These are phyloP conservation scores for Rana temporaria DNA, from an alignment of 2,113 vertebrate genomes.

Conservation along the genomic window DNA sequence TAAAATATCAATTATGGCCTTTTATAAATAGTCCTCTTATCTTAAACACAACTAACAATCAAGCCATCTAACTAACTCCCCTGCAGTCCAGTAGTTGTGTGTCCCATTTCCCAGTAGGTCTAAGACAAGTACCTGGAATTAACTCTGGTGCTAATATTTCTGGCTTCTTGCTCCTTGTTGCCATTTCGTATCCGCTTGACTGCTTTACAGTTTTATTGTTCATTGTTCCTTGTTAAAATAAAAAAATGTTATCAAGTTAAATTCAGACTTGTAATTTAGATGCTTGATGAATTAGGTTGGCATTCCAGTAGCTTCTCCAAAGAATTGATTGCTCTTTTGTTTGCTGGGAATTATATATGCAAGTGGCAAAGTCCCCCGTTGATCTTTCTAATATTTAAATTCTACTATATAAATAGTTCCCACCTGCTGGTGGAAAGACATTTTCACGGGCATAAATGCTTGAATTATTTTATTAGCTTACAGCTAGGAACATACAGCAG, in stretches of 20 bases:
- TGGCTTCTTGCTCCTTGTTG: neutral
- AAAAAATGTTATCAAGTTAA: slow-evolving; percentile 37
- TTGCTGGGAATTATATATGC: slow-evolving; percentile 46
- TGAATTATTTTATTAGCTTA: slow-evolving; percentile 30
- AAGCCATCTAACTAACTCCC: too few relatives aligned
- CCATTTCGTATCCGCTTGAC: slow-evolving; percentile 19
- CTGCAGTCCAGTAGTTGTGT: neutral
- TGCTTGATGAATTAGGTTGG: slow-evolving; percentile 33
- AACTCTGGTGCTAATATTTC: neutral
- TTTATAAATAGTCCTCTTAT: too few relatives aligned
- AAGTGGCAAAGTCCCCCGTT: slow-evolving; percentile 54
- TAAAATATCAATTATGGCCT: too few relatives aligned
- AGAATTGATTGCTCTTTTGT: slow-evolving; percentile 55
- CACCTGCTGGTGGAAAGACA: slow-evolving; percentile 58
- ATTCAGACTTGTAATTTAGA: slow-evolving; percentile 33
- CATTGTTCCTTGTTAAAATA: slow-evolving; percentile 24
- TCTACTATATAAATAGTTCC: slow-evolving; percentile 61
- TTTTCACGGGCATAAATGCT: neutral
- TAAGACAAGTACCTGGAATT: too few relatives aligned
- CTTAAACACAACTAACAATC: too few relatives aligned
- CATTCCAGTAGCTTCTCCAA: slow-evolving; percentile 38
- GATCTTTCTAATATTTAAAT: slow-evolving; percentile 63
- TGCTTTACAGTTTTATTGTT: slow-evolving; percentile 32
- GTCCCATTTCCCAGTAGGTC: too few relatives aligned
- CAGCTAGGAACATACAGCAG: slow-evolving; percentile 9